Evolutionary conservation across 2,113 vertebrate genomes (phyloP).

Genomic region (Phylloscopus whistleri): DNA sequence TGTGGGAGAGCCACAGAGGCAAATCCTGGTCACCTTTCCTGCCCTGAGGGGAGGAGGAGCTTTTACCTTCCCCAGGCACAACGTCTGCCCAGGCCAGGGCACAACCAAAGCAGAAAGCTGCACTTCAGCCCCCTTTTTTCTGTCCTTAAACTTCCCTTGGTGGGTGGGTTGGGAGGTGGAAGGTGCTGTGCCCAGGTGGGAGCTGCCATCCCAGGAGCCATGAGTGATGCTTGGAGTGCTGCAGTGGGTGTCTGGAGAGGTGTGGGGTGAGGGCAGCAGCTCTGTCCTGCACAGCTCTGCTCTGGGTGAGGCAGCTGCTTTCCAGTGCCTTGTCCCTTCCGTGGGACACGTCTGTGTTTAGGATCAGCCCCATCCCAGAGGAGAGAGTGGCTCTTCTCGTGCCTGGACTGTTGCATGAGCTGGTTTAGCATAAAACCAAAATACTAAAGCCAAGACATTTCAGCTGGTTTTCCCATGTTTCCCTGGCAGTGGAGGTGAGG

Average conservation of each 20-base stretch:
- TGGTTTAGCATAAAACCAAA: neutral
- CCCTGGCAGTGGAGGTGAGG: neutral
- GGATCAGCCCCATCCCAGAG: neutral
- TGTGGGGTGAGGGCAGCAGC: neutral
- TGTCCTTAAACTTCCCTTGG: neutral
- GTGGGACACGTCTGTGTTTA: neutral
- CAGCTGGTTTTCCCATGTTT: neutral
- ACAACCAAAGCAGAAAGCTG: conserved; percentile 10
- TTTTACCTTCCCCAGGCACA: neutral
- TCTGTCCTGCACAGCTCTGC: neutral
- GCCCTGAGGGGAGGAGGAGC: neutral
- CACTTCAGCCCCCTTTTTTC: neutral
- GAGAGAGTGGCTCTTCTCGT: neutral
- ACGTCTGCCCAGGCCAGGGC: neutral
- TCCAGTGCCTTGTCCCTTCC: conserved; percentile 64
- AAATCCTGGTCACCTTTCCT: neutral
- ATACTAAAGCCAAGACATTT: neutral
- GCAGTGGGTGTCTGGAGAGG: neutral
- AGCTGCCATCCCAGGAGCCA: neutral
- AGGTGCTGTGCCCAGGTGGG: neutral
- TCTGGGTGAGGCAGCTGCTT: neutral
- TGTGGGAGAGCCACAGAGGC: neutral
- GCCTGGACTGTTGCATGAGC: neutral
- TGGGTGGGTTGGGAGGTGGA: neutral
- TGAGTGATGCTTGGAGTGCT: neutral